These are phyloP conservation scores for Pteria penguin DNA, from an alignment of 2,888 invertebrate genomes.

Conservation along the genomic window DNA sequence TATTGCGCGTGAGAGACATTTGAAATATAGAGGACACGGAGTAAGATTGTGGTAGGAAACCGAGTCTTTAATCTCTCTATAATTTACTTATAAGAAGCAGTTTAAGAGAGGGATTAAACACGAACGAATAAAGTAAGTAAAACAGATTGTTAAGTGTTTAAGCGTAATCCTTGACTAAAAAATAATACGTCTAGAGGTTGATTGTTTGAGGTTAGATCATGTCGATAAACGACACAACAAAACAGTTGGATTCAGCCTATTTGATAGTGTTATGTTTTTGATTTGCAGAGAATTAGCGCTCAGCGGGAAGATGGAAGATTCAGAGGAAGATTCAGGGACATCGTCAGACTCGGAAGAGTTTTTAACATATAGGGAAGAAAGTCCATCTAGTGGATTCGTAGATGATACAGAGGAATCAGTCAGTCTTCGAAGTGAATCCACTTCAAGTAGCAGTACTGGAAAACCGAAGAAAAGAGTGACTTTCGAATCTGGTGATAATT, in stretches of 20 bases:
- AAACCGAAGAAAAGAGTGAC: constrained; percentile 44
- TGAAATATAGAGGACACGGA: neutral
- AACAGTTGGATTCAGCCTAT: no score
- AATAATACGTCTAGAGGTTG: no score
- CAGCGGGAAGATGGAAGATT: constrained; percentile 15
- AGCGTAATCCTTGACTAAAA: no score
- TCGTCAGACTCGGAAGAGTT: constrained; percentile 18
- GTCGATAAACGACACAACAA: no score
- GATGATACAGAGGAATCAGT: constrained; percentile 15
- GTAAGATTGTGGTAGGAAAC: neutral
- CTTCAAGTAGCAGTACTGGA: constrained; percentile 2
- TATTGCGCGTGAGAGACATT: neutral
- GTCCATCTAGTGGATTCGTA: constrained; percentile 25
- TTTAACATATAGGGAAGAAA: constrained; percentile 12
- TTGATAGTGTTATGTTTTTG: no score
- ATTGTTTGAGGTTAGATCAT: no score
- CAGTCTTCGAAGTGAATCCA: constrained; percentile 20
- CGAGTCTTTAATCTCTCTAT: neutral
- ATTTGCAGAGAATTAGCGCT: no score
- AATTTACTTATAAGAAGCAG: neutral
- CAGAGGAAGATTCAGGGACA: constrained; percentile 1
- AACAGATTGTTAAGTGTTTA: no score
- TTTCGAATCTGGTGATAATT: constrained; percentile 39
- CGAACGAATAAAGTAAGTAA: no score
- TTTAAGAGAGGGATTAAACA: neutral